phyloP scores from a whole-genome alignment of 2,888 invertebrate genomes.

The Zaprionus lineosus region DNA sequence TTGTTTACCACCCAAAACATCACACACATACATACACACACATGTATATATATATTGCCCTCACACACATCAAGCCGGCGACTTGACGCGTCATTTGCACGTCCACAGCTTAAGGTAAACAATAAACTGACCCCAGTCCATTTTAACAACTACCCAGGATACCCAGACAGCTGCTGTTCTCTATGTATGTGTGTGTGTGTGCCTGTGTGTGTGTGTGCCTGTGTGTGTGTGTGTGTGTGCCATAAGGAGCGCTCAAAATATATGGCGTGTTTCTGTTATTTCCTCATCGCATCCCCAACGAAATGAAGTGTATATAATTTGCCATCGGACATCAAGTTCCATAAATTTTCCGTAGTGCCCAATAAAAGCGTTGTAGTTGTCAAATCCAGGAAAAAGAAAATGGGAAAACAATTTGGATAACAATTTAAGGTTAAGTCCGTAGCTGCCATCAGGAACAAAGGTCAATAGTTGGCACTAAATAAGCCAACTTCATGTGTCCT shows the following conservation, averaged over 20 bases:
- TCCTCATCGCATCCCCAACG: conserved; percentile 40
- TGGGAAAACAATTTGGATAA: conserved; percentile 28
- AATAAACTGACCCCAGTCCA: conserved; percentile 63
- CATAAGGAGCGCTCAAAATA: conserved; percentile 46
- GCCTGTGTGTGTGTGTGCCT: conserved; percentile 35
- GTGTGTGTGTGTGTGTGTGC: conserved; percentile 33
- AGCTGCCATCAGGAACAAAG: neutral
- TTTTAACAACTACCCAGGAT: conserved; percentile 8
- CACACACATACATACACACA: conserved; percentile 24
- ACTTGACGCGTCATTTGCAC: conserved; percentile 48
- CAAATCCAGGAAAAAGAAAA: conserved; percentile 46
- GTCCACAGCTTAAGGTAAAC: conserved; percentile 64
- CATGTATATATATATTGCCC: too few relatives aligned
- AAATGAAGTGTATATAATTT: conserved; percentile 74
- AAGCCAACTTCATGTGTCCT: too few relatives aligned
- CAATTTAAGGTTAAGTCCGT: conserved; percentile 27
- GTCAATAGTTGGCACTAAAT: conserved; percentile 7
- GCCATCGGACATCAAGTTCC: conserved; percentile 58
- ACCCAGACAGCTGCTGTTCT: conserved; percentile 7
- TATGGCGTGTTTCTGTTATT: conserved; percentile 40
- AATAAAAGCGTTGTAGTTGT: conserved; percentile 71
- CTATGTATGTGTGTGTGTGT: conserved; percentile 48
- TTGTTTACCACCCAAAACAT: too few relatives aligned
- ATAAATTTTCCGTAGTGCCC: conserved; percentile 59
- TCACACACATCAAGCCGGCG: too few relatives aligned